Base-by-base conservation (phyloP, 2,888 invertebrate species). In the Noctua pronuba region DNA sequence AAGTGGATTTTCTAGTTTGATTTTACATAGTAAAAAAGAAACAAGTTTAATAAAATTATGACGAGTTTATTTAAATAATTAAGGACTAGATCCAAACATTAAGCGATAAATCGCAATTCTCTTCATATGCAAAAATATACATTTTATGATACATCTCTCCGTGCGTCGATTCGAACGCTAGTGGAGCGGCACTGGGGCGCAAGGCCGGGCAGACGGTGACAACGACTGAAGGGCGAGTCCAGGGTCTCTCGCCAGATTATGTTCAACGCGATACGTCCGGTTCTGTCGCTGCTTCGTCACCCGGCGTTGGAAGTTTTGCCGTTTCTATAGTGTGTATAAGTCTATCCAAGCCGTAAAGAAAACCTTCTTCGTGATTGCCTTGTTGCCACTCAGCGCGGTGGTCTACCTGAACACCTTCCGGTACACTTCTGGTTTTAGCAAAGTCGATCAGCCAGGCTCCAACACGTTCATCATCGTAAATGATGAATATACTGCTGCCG, bases 371-470 rank as follows among this genome's bases (percentile, higher is more conserved):
- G 92, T 99, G 98, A 94, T 99, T 99, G n/a, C 99, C 99, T 87
- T 98, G 98, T 80, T 97, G 93, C 99, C 99, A 99, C 24, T 97
- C 96, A 13, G 97, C 96, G 77, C 99, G 97, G 93, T 99, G 99
- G 86, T 98, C 97, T 28, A 99, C 97, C 71, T 95, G 96, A 41
- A 97, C 89, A 18, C 98, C 98, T 38, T 97, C 97, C 0, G 98
- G 98, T 68, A 99, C 96, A 73, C 97, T 97, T 74, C 98, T 97
- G 0, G 99, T 99, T 93, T 99, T 99, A 69, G 99, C 99, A 93
- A 99, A 99, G 94, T 99, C 99, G 83, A 99, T 99, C 88, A 99
- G 97, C 99, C 99, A 99, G 13, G 98, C 99, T 41, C 99, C 99
- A 55, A 98, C 98, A 90, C 98, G 98, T 80, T 97, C 97, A 79